Evolutionary conservation across 2,797 vertebrate species (phyloP).

Genomic region (Sebastes reedi): DNA sequence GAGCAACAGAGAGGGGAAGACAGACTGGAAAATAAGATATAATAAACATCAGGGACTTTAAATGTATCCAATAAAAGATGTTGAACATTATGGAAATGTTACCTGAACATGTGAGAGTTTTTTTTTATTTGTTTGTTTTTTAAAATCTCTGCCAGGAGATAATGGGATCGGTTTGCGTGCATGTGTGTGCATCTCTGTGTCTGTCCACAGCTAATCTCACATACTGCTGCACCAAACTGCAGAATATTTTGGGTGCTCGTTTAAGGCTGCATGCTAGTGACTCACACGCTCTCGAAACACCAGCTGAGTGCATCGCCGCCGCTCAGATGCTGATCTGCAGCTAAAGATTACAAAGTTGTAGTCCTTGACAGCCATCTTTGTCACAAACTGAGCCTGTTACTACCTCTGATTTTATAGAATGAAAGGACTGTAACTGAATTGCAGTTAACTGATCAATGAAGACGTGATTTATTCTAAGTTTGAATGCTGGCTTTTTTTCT

Average conservation of each 20-base stretch:
- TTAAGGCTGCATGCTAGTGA: too few relatives aligned
- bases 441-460: not conserved
- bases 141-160: not conserved
- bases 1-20: constrained; percentile 4
- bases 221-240: too few relatives aligned
- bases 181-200: too few relatives aligned
- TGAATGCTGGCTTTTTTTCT: too few relatives aligned
- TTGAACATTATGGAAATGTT: constrained; percentile 43
- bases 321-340: too few relatives aligned
- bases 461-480: not conserved
- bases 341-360: too few relatives aligned
- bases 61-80: constrained; percentile 52
- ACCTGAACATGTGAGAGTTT: not conserved
- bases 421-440: not conserved
- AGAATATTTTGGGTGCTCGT: too few relatives aligned
- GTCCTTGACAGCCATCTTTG: not conserved
- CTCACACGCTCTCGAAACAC: too few relatives aligned
- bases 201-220: too few relatives aligned
- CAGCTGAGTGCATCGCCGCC: too few relatives aligned
- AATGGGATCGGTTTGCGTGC: not conserved
- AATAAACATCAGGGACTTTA: constrained; percentile 56
- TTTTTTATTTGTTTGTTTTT: not conserved
- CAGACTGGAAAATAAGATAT: constrained; percentile 44
- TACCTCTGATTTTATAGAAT: not conserved
- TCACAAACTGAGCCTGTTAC: not conserved